Base-by-base conservation (phyloP, 2,888 invertebrate species). In the Antheraea assamensis region DNA sequence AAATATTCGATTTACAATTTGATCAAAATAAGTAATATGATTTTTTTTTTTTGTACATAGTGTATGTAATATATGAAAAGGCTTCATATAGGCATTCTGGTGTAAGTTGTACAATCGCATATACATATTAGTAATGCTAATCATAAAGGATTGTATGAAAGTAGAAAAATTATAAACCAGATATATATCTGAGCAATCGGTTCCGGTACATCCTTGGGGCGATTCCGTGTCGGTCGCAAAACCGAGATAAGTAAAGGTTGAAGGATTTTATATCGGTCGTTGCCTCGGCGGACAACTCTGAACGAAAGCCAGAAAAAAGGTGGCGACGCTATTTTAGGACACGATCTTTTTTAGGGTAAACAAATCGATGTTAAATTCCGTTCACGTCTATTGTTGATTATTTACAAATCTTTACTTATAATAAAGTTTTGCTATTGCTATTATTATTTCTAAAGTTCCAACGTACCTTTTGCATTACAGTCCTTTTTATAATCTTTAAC, bases 211-310 rank as follows among this genome's bases (percentile, higher is more conserved):
- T 68, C 68, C 35, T 68, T 35, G n/a, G 35, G 68, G 68, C 35
- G 68, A 68, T 68, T 35, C 13, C 35, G n/a, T 68, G 35, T 68
- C 68, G 35, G 31, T 70, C 74, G 74, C 66, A 76, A 76, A 76
- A 74, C 71, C 75, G 74, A 76, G 75, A 79, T 77, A 77, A 75
- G 75, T 73, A 75, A 75, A 71, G 75, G 31, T 71, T 74, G 58
- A 55, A 73, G 73, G 68, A 68, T 68, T 68, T 73, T 66, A 77
- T 76, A 71, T 76, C 74, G 74, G 73, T 73, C 77, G 72, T 70
- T 70, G 74, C 49, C 72, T 74, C 55, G 68, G 5, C 35, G 68
- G 68, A 35, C 68, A 68, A 68, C 13, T 35, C n/a, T 35, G 35
- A 35, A 68, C 21, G 35, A 68, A 68, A 35, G 21, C 68, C 35